Percentiles rank a stretch among this genome's conserved stretches.
Evolutionary conservation across 1,140 invertebrate genomes (phyloP).

Genomic region (Varroa destructor): DNA sequence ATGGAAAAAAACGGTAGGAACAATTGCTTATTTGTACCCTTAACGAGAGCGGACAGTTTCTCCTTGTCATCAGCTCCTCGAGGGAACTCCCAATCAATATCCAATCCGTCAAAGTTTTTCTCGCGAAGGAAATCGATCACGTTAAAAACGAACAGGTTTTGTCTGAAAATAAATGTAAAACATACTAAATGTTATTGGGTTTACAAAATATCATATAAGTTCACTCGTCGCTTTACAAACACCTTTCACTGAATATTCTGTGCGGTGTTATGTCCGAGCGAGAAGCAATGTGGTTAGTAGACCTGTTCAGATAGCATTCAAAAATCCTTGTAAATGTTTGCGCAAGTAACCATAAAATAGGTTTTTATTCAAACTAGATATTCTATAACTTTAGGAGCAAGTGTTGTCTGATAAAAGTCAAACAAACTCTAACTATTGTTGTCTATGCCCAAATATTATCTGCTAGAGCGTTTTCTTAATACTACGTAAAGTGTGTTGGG

Average conservation of each 20-base stretch:
- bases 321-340: no score
- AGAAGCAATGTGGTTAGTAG: background rate
- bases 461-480: no score
- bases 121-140: conserved; percentile 79
- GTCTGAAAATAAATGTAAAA: conserved; percentile 51
- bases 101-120: conserved; percentile 84
- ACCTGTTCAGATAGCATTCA: no score
- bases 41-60: conserved; percentile 38
- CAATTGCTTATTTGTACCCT: conserved; percentile 34
- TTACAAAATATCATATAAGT: background rate
- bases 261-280: background rate
- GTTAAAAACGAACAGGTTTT: conserved; percentile 89
- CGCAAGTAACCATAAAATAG: no score
- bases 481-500: no score
- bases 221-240: background rate
- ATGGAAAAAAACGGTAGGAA: background rate
- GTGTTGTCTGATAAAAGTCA: no score
- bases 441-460: no score
- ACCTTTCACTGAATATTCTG: background rate
- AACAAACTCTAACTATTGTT: no score
- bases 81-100: conserved; percentile 93
- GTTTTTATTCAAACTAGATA: no score
- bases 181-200: background rate
- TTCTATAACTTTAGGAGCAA: no score
- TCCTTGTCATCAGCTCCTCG: conserved; percentile 61